Evolutionary conservation across 23 tunicate genomes (phyloP).

Genomic region (Ascidia mentula): DNA sequence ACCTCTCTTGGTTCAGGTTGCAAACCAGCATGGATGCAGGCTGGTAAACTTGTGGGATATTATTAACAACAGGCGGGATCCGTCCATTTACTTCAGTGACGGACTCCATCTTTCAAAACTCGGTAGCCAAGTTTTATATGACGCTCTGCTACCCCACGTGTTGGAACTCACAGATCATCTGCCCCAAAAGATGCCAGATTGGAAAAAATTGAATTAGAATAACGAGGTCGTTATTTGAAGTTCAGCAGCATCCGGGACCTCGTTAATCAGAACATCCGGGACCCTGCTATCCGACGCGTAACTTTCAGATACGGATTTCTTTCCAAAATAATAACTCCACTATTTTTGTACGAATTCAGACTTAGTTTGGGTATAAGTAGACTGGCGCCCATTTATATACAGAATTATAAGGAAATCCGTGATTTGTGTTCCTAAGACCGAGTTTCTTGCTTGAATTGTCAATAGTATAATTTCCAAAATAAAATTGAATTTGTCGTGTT

Average conservation of each 20-base stretch:
- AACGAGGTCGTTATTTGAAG: background rate
- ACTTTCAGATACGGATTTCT: no score
- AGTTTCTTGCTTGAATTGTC: no score
- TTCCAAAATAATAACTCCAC: no score
- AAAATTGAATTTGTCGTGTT: no score
- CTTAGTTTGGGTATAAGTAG: no score
- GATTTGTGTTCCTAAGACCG: no score
- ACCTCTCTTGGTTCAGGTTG: slow-evolving; percentile 75
- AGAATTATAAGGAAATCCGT: no score
- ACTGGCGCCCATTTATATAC: no score
- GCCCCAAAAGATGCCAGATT: slow-evolving; percentile 32
- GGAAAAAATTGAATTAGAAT: slow-evolving; percentile 18
- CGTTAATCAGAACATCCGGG: no score
- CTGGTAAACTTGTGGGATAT: slow-evolving; percentile 43
- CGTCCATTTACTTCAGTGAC: slow-evolving; percentile 29
- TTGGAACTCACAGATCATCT: slow-evolving; percentile 32
- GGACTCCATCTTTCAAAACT: slow-evolving; percentile 62
- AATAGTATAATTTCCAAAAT: no score
- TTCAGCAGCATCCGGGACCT: background rate
- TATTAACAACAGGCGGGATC: slow-evolving; percentile 17
- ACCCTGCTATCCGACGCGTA: no score
- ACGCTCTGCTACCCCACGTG: slow-evolving; percentile 26
- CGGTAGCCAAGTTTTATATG: slow-evolving; percentile 51
- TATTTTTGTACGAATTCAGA: no score
- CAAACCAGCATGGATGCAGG: slow-evolving; percentile 23